These are phyloP conservation scores for Brenthis daphne DNA, from an alignment of 2,888 invertebrate genomes.

Conservation along the genomic window DNA sequence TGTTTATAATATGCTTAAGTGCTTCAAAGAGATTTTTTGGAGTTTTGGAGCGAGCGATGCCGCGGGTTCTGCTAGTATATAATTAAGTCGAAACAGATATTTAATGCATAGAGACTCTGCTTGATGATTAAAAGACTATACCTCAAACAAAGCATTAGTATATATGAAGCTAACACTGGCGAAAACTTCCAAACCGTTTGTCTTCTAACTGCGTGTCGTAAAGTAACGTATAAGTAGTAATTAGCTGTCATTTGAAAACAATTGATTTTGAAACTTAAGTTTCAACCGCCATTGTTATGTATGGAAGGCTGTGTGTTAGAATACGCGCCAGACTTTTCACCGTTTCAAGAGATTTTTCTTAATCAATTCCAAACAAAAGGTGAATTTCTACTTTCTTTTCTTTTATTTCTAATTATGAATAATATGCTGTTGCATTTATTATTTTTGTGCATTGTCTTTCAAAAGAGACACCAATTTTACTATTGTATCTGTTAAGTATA, in stretches of 20 bases:
- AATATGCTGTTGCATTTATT: slow-evolving; percentile 6
- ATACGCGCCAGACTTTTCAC: slow-evolving; percentile 25
- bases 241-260: slow-evolving; percentile 52
- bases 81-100: neutral
- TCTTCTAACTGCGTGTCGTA: slow-evolving; percentile 44
- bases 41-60: no score
- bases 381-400: slow-evolving; percentile 27
- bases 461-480: neutral
- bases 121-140: slow-evolving; percentile 25
- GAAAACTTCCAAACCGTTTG: slow-evolving; percentile 43
- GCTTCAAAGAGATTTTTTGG: no score
- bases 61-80: neutral
- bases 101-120: neutral
- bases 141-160: slow-evolving; percentile 36
- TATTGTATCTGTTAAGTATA: no score
- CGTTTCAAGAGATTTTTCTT: slow-evolving; percentile 26
- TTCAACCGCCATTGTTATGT: slow-evolving; percentile 41
- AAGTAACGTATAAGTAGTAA: slow-evolving; percentile 49
- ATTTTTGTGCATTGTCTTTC: neutral
- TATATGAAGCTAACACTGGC: slow-evolving; percentile 39
- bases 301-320: slow-evolving; percentile 32
- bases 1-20: no score
- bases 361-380: slow-evolving; percentile 34
- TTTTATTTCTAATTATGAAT: slow-evolving; percentile 21
- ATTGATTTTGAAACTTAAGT: slow-evolving; percentile 47